These are phyloP conservation scores for Amblyjoppa fuscipennis DNA, from an alignment of 2,888 invertebrate species.

Conservation along the genomic window DNA sequence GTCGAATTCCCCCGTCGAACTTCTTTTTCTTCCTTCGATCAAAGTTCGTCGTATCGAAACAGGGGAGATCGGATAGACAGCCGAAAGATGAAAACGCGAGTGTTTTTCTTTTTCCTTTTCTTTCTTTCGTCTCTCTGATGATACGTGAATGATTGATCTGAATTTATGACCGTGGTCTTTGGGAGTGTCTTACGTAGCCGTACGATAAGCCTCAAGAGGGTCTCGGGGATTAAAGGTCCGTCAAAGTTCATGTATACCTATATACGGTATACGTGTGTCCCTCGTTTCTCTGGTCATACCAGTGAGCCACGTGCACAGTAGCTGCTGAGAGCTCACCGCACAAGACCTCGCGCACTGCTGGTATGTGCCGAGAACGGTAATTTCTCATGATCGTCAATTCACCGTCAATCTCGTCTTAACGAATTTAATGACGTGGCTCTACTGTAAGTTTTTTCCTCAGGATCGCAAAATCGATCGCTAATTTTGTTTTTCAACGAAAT, in stretches of 20 bases:
- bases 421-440: no score
- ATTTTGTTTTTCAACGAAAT: neutral
- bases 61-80: neutral
- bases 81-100: conserved; percentile 31
- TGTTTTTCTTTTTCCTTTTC: neutral
- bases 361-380: no score
- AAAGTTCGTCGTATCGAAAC: conserved; percentile 20
- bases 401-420: no score
- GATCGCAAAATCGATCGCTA: no score
- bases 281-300: conserved; percentile 9
- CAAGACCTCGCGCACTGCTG: neutral
- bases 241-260: conserved; percentile 33
- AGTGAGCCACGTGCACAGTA: neutral
- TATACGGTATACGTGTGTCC: neutral
- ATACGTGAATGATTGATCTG: conserved; percentile 54
- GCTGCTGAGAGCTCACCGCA: neutral
- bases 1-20: conserved; percentile 7
- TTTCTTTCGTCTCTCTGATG: neutral
- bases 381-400: no score
- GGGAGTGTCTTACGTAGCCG: conserved; percentile 48
- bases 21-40: conserved; percentile 11
- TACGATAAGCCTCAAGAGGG: conserved; percentile 57
- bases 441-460: no score
- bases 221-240: conserved; percentile 55
- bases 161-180: conserved; percentile 20